Evolutionary conservation across 2,113 vertebrate genomes (phyloP).

Genomic region (Lota lota): DNA sequence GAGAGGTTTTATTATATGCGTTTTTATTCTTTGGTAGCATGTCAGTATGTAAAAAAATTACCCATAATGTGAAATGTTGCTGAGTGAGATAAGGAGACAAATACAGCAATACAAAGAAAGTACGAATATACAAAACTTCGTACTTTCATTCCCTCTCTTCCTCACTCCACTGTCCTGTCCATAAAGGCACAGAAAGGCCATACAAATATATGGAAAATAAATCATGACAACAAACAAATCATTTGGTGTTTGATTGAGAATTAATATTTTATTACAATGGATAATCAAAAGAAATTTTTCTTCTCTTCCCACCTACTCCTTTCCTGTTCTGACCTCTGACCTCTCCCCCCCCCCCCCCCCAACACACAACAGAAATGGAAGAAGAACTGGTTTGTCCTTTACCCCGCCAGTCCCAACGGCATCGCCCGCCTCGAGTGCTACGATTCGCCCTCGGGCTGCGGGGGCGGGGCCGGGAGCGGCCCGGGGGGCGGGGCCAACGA

Average conservation of each 20-base stretch:
- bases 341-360: not conserved
- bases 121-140: not conserved
- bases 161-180: not conserved
- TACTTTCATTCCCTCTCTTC: not conserved
- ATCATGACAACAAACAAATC: too few relatives aligned
- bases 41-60: too few relatives aligned
- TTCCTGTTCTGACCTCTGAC: too few relatives aligned
- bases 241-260: too few relatives aligned
- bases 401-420: slow-evolving; percentile 88
- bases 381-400: slow-evolving; percentile 91
- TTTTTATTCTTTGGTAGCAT: not conserved
- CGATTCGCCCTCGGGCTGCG: slow-evolving; percentile 68
- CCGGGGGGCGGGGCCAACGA: slow-evolving; percentile 74
- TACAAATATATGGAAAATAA: too few relatives aligned
- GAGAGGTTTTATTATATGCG: not conserved
- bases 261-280: too few relatives aligned
- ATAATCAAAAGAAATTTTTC: too few relatives aligned
- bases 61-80: too few relatives aligned
- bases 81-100: too few relatives aligned
- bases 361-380: slow-evolving; percentile 84
- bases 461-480: slow-evolving; percentile 60
- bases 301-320: not conserved
- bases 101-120: too few relatives aligned
- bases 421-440: slow-evolving; percentile 94
- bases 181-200: too few relatives aligned